Evolutionary conservation across 2,113 vertebrate species (phyloP), one percentile per base, ranked within the genome.

Genomic region (Sitta europaea): DNA sequence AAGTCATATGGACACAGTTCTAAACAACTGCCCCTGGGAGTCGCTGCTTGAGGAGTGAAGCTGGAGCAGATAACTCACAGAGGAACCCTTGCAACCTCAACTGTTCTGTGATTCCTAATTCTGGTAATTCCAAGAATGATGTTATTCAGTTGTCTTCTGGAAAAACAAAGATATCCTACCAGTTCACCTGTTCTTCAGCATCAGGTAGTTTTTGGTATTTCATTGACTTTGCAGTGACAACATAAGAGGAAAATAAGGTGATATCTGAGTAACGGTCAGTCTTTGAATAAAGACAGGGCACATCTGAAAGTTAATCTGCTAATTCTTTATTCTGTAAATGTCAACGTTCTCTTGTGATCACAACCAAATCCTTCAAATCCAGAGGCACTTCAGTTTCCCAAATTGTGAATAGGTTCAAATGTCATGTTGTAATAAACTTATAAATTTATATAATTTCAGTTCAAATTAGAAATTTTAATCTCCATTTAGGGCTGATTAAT

Each of bases 101-200:
- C 5, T 25, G 28, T 25, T 53, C 28, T 48, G 28, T 45, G 21
- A 23, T 77, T 85, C 11, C 10, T 72, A 15, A 22, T 45, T 72
- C 35, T 63, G 20, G 57, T 53, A 27, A 80, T 58, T 96, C 42
- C 53, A 79, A 92, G 36, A 86, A 63, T 72, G 27, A 63, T 24
- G 72, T 94, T 76, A 81, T 92, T 92, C 61, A 68, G n/a, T 75
- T 92, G 16, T 65, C 65, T 92, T 47, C 75, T 86, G 35, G 50
- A 94, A 87, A 92, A 94, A 66, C 54, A 51, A 33, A 86, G 77
- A 51, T 36, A 95, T 97, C 50, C 75, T 96, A 94, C 89, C 63
- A 75, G 55, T 18, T 6, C 47, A 95, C 27, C 54, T 93, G 43
- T 57, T 94, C 38, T 91, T 91, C 54, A 86, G 15, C 24, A 89